These are phyloP conservation scores for Sterna hirundo DNA, from an alignment of 2,113 vertebrate genomes.

Conservation along the genomic window DNA sequence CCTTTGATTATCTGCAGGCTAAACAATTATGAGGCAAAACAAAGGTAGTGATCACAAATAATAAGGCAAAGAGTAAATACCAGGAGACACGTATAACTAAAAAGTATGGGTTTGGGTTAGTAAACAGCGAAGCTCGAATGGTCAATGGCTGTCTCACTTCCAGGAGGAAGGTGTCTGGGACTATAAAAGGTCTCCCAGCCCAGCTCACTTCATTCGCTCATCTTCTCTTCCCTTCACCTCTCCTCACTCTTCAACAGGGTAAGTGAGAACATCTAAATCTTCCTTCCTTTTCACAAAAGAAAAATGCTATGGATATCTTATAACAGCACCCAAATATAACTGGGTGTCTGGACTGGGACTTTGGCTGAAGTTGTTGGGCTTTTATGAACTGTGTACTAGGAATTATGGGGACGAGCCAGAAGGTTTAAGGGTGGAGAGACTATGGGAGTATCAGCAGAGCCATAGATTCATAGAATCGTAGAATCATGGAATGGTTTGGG, in stretches of 20 bases:
- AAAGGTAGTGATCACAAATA: conserved; percentile 19
- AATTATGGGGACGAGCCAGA: fast-evolving
- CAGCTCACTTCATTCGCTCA: background rate
- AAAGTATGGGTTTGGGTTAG: conserved; percentile 24
- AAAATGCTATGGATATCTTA: fast-evolving
- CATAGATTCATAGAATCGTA: background rate
- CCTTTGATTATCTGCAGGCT: conserved; percentile 59
- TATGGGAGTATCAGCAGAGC: background rate
- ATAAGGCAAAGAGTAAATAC: conserved; percentile 40
- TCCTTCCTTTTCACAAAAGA: background rate
- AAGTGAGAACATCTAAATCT: background rate
- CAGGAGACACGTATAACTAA: background rate
- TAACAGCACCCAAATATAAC: fast-evolving
- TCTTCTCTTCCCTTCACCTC: background rate
- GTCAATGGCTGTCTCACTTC: conserved; percentile 59
- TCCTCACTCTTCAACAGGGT: conserved; percentile 26
- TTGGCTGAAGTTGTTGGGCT: fast-evolving
- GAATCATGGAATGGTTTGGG: background rate
- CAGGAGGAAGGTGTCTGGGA: background rate
- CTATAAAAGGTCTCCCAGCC: conserved; percentile 40
- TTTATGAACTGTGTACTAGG: fast-evolving
- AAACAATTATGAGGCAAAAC: background rate
- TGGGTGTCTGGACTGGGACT: background rate
- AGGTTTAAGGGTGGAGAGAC: background rate
- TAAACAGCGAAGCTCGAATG: conserved; percentile 17